A percentile compares a stretch with the other conserved stretches of the same genome.
Conservation (phyloP, 2,888 invertebrate species). For the Pachycephus smyrnensis region DNA sequence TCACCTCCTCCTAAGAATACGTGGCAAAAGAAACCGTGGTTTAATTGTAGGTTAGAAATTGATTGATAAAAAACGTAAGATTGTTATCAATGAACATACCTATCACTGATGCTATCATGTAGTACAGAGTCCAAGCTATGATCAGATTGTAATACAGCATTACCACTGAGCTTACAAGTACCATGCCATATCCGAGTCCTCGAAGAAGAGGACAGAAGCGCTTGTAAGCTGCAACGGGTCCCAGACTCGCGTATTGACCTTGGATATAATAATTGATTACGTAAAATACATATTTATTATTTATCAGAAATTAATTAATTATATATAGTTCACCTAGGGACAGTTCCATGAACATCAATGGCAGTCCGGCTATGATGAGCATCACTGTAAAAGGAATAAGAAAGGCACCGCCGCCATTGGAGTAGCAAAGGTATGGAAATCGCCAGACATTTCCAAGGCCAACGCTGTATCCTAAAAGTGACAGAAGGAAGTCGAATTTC, state of each 20-base stretch:
- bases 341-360: conserved; percentile 88
- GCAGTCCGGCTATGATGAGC: conserved; percentile 83
- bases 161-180: conserved; percentile 80
- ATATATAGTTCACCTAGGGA: conserved; percentile 71
- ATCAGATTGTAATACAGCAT: conserved; percentile 83
- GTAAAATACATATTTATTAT: not conserved
- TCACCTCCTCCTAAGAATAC: conserved; percentile 49
- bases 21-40: not conserved
- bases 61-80: not conserved
- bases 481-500: conserved; percentile 80
- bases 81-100: conserved; percentile 59
- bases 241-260: conserved; percentile 82
- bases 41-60: not conserved
- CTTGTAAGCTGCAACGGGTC: conserved; percentile 84
- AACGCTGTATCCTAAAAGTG: conserved; percentile 79
- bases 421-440: conserved; percentile 81
- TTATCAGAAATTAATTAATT: not conserved
- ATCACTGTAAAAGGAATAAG: conserved; percentile 86
- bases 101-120: conserved; percentile 78
- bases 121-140: conserved; percentile 83
- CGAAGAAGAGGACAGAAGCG: conserved; percentile 83
- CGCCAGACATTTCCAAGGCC: conserved; percentile 83
- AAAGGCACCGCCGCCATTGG: conserved; percentile 85
- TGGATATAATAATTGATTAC: conserved; percentile 16
- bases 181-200: conserved; percentile 81